phyloP scores from a whole-genome alignment of 2,113 vertebrate genomes.

The Suncus etruscus region DNA sequence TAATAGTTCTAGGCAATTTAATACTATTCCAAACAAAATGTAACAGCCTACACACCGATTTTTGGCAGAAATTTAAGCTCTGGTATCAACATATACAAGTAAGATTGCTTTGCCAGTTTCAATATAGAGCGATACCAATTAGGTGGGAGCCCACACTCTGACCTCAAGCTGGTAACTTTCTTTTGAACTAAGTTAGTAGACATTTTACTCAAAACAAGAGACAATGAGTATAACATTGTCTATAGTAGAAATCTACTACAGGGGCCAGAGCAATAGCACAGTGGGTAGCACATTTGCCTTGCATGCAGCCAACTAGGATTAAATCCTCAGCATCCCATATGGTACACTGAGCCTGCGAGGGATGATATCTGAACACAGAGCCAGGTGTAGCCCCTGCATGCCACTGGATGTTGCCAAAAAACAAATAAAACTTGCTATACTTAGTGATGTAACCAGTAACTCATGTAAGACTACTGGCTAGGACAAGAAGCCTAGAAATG shows the following conservation, averaged over 20 bases:
- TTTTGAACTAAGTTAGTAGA: background rate
- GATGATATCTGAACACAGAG: too few species aligned
- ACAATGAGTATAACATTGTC: background rate
- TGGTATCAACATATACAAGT: background rate
- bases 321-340: too few species aligned
- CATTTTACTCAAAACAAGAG: constrained; percentile 17
- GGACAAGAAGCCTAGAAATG: background rate
- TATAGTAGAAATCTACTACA: constrained; percentile 2
- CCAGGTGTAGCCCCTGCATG: too few species aligned
- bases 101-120: background rate
- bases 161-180: background rate
- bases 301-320: too few species aligned
- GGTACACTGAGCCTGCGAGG: too few species aligned
- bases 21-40: background rate
- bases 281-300: too few species aligned
- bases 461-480: background rate
- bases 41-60: background rate
- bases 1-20: background rate
- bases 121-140: background rate
- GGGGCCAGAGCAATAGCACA: too few species aligned
- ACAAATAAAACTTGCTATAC: too few species aligned
- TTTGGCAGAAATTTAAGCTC: constrained; percentile 37
- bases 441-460: background rate
- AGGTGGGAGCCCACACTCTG: background rate
- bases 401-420: too few species aligned